A percentile compares a stretch with the other conserved stretches of the same genome.
Conservation (phyloP, 92 coral and sea anemone species). For the Chrysogorgia sp. region DNA sequence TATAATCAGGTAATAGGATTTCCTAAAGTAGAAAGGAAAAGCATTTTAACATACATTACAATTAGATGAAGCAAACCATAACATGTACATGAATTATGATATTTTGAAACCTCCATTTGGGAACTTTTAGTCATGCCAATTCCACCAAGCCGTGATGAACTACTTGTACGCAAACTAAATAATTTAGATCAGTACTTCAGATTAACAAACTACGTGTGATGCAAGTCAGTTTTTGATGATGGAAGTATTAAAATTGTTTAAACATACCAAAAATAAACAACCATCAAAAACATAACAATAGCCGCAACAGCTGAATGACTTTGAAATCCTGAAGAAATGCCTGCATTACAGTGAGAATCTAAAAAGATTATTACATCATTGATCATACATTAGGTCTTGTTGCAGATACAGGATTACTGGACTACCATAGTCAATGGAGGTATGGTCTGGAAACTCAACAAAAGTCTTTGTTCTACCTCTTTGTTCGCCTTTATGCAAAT, state of each 20-base stretch:
- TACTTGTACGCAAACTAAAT: slow-evolving; percentile 72
- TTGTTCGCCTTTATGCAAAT: no score
- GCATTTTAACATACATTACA: slow-evolving; percentile 28
- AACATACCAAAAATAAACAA: slow-evolving; percentile 91
- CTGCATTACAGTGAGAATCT: slow-evolving; percentile 81
- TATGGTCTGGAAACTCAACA: no score
- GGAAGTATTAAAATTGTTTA: no score
- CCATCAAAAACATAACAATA: slow-evolving; percentile 86
- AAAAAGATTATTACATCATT: not conserved
- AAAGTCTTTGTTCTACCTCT: no score
- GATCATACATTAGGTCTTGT: no score
- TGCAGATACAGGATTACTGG: no score
- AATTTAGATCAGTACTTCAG: no score
- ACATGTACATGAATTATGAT: not conserved
- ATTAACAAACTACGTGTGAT: no score
- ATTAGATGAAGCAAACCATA: not conserved
- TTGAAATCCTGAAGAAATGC: slow-evolving; percentile 77
- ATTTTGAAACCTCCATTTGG: slow-evolving; percentile 32
- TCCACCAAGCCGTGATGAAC: slow-evolving; percentile 80
- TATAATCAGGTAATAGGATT: not conserved
- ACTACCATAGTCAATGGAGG: no score
- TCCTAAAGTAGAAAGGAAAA: no score
- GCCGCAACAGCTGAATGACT: slow-evolving; percentile 92
- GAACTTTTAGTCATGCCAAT: slow-evolving; percentile 63
- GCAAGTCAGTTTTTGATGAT: no score